phyloP scores from a whole-genome alignment of 2,888 invertebrate species.

The Platynereis dumerilii region DNA sequence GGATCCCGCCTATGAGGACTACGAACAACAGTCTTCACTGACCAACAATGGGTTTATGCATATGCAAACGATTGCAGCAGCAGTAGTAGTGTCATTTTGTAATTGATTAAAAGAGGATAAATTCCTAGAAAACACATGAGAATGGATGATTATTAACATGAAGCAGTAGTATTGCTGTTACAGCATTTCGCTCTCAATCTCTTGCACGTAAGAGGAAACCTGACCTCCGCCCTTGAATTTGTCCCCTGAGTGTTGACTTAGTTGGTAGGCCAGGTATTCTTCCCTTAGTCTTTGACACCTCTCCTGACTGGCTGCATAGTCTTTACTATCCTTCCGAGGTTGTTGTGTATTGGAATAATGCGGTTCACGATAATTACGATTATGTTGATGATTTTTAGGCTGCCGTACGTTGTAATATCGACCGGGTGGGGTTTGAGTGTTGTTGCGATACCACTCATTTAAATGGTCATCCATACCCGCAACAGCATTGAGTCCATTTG shows the following conservation, averaged over 20 bases:
- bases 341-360: neutral
- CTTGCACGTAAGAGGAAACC: neutral
- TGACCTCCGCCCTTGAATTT: neutral
- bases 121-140: no score
- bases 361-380: no score
- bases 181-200: constrained; percentile 7
- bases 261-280: constrained; percentile 5
- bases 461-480: neutral
- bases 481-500: neutral
- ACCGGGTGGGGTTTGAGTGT: no score
- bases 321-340: neutral
- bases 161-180: constrained; percentile 1
- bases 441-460: no score
- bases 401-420: no score
- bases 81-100: no score
- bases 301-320: neutral
- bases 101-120: no score
- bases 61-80: no score
- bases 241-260: constrained; percentile 3
- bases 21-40: no score
- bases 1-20: no score
- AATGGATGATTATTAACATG: no score
- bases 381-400: neutral
- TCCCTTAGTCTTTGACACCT: neutral
- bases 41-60: no score